These are phyloP conservation scores for Drosophila biarmipes DNA, from an alignment of 1,140 invertebrate genomes.

Conservation along the genomic window DNA sequence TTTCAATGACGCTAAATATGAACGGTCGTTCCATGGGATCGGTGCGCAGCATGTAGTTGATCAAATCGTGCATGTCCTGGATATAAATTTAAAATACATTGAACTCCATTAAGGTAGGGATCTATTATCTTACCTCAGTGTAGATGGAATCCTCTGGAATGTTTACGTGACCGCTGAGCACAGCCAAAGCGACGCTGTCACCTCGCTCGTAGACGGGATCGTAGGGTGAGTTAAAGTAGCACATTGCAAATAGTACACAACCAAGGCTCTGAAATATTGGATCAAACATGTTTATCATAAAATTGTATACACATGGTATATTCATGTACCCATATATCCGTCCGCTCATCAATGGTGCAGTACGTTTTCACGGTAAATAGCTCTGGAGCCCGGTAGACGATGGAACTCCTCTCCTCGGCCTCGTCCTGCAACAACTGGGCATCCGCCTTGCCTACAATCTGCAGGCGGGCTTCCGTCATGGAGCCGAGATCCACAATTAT, in stretches of 20 bases:
- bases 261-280: constrained; percentile 89
- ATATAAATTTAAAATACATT: neutral
- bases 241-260: constrained; percentile 93
- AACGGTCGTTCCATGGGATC: constrained; percentile 91
- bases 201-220: constrained; percentile 94
- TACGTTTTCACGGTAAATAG: constrained; percentile 94
- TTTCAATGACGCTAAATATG: constrained; percentile 89
- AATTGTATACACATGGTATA: neutral
- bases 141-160: constrained; percentile 90
- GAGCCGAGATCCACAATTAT: constrained; percentile 95
- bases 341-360: constrained; percentile 92
- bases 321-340: constrained; percentile 92
- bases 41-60: constrained; percentile 89
- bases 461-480: constrained; percentile 89
- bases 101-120: neutral
- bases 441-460: constrained; percentile 90
- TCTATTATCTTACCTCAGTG: constrained; percentile 85
- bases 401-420: constrained; percentile 93
- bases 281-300: neutral
- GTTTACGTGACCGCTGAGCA: constrained; percentile 90
- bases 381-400: constrained; percentile 95
- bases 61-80: constrained; percentile 89
- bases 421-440: constrained; percentile 91
- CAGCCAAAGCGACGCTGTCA: constrained; percentile 94
- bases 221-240: constrained; percentile 94